Evolutionary conservation across 2,113 vertebrate species (phyloP).

Genomic region (Pipa parva): DNA sequence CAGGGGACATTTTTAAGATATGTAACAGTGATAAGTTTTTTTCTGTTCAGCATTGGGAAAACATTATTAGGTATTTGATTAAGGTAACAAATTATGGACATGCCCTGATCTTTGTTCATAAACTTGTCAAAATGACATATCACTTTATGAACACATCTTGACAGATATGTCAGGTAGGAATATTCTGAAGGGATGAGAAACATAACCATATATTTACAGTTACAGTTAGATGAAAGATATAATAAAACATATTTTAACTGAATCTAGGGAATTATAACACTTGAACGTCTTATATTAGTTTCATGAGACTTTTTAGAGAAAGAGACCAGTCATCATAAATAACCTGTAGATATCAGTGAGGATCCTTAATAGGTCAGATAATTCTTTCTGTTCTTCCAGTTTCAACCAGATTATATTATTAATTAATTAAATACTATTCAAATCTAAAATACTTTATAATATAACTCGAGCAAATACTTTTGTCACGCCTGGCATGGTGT

Average conservation of each 20-base stretch:
- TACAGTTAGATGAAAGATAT: neutral
- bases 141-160: neutral
- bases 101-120: slow-evolving; percentile 11
- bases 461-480: too few relatives aligned
- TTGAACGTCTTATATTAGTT: neutral
- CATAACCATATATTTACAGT: too few relatives aligned
- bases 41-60: neutral
- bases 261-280: neutral
- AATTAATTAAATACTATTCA: too few relatives aligned
- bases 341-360: too few relatives aligned
- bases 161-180: neutral
- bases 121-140: slow-evolving; percentile 16
- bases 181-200: neutral
- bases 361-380: too few relatives aligned
- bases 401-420: too few relatives aligned
- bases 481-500: too few relatives aligned
- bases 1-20: too few relatives aligned
- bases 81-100: neutral
- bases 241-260: neutral
- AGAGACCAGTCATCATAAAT: too few relatives aligned
- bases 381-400: too few relatives aligned
- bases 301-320: neutral
- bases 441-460: too few relatives aligned
- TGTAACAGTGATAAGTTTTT: neutral
- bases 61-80: neutral